These are phyloP conservation scores for Chionis minor DNA, from an alignment of 2,113 vertebrate species.

Conservation along the genomic window DNA sequence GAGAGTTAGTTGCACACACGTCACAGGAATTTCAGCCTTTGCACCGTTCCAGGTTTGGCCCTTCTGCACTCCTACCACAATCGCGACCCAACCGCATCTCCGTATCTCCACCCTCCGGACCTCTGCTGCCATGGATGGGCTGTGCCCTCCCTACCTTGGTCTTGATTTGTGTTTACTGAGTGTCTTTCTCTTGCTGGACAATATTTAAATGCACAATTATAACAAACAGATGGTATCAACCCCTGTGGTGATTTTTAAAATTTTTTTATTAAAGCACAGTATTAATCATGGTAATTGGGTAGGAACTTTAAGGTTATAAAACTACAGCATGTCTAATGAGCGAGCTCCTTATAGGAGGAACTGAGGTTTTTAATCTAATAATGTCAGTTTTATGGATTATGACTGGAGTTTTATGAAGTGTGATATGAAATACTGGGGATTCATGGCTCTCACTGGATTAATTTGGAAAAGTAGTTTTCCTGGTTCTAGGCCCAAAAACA, in stretches of 20 bases:
- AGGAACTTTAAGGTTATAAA: slow-evolving; percentile 65
- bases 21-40: neutral
- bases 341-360: slow-evolving; percentile 55
- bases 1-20: neutral
- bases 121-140: neutral
- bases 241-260: slow-evolving; percentile 44
- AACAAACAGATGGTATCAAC: slow-evolving; percentile 62
- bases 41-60: neutral
- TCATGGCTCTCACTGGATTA: slow-evolving; percentile 72
- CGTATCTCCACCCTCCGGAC: neutral
- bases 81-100: neutral
- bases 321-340: slow-evolving; percentile 68
- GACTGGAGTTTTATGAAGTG: slow-evolving; percentile 69
- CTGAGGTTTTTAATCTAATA: slow-evolving; percentile 74
- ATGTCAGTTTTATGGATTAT: slow-evolving; percentile 73
- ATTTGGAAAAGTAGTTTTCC: slow-evolving; percentile 71
- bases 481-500: slow-evolving; percentile 71
- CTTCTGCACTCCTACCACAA: neutral
- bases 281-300: slow-evolving; percentile 69
- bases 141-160: neutral
- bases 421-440: slow-evolving; percentile 73
- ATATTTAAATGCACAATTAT: slow-evolving; percentile 50
- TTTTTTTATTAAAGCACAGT: slow-evolving; percentile 60
- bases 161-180: neutral
- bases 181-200: neutral